A percentile compares a stretch with the other conserved stretches of the same genome.
These are phyloP conservation scores for Mormyrus lacerda DNA, from an alignment of 2,113 vertebrate species.

Conservation along the genomic window DNA sequence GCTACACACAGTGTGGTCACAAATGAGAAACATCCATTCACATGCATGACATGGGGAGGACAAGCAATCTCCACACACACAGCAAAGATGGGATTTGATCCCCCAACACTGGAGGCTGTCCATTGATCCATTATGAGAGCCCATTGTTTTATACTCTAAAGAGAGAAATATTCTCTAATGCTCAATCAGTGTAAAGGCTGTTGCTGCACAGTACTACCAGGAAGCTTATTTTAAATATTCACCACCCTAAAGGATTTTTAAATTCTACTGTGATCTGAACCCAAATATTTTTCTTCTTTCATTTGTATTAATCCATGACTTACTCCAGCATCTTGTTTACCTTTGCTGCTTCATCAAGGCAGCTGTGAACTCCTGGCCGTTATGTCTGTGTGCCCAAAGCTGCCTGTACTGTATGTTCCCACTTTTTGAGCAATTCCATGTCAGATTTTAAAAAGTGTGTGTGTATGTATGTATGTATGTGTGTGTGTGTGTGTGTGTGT, in stretches of 20 bases:
- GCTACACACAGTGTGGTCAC: neutral
- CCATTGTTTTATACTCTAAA: neutral
- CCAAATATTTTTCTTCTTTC: neutral
- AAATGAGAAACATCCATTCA: neutral
- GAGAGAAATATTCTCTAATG: neutral
- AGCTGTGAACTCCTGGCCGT: neutral
- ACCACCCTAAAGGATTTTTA: neutral
- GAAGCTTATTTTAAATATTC: neutral
- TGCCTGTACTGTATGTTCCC: neutral
- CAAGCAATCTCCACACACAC: neutral
- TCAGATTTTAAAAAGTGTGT: neutral
- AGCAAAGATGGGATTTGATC: neutral
- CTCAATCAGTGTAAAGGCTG: neutral
- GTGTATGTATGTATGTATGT: no score
- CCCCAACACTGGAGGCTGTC: neutral
- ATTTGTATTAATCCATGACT: neutral
- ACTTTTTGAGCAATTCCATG: neutral
- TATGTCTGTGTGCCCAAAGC: neutral
- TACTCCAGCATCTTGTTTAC: neutral
- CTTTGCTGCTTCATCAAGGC: neutral
- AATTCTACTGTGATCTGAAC: neutral
- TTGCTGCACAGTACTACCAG: neutral
- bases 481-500: no score
- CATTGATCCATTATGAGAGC: neutral
- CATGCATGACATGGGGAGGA: neutral